Evolutionary conservation across 2,888 invertebrate genomes (phyloP).

Genomic region (Lasioglossum calceatum): DNA sequence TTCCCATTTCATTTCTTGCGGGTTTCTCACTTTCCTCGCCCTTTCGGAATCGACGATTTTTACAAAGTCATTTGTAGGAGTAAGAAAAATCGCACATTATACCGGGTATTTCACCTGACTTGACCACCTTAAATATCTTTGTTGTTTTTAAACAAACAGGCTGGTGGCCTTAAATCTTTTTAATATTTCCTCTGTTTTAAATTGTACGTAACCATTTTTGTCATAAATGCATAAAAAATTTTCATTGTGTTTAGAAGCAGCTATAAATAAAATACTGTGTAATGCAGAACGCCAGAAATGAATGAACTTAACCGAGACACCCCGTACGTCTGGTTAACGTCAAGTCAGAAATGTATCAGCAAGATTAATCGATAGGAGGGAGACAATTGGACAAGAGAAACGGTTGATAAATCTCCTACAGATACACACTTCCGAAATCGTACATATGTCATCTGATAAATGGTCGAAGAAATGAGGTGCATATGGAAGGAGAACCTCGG

Average conservation of each 20-base stretch:
- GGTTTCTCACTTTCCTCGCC: neutral
- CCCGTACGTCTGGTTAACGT: no score
- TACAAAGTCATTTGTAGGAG: neutral
- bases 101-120: no score
- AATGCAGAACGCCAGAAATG: no score
- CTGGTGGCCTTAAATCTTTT: no score
- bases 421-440: neutral
- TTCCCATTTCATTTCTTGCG: neutral
- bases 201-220: no score
- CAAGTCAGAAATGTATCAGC: neutral
- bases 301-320: neutral
- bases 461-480: conserved; percentile 1
- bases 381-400: neutral
- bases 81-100: neutral
- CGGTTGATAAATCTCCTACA: neutral
- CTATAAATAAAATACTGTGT: no score
- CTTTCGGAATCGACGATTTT: neutral
- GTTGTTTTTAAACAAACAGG: no score
- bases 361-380: neutral
- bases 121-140: no score
- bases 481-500: neutral
- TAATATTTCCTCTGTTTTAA: no score
- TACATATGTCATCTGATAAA: neutral
- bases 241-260: neutral
- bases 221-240: neutral